Evolutionary conservation across 2,113 vertebrate genomes (phyloP).

Genomic region (Arothron firmamentum): DNA sequence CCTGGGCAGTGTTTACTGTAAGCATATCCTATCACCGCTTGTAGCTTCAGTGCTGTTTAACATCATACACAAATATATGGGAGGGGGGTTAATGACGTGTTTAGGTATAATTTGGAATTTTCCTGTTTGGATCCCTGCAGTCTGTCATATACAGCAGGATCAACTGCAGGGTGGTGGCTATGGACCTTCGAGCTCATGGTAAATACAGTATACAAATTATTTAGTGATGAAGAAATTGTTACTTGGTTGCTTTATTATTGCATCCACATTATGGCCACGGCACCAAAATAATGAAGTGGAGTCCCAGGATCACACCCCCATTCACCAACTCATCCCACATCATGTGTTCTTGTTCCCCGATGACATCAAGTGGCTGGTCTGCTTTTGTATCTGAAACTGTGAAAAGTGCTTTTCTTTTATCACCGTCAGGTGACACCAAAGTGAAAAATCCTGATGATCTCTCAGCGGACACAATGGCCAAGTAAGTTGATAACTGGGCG

Average conservation of each 20-base stretch:
- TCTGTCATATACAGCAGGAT: constrained; percentile 88
- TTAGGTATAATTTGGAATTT: neutral
- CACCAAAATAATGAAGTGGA: neutral
- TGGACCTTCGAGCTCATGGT: constrained; percentile 94
- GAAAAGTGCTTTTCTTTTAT: constrained; percentile 13
- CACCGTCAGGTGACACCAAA: constrained; percentile 85
- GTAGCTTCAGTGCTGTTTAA: neutral
- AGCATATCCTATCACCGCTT: constrained; percentile 46
- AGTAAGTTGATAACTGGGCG: constrained; percentile 73
- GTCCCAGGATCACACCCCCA: neutral
- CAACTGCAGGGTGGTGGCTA: constrained; percentile 89
- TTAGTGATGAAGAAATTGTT: neutral
- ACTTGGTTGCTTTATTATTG: neutral
- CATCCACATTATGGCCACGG: neutral
- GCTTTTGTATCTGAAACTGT: neutral
- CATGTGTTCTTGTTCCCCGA: neutral
- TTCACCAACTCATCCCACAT: neutral
- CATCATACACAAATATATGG: no score
- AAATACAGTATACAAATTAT: constrained; percentile 1
- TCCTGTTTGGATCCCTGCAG: constrained; percentile 67
- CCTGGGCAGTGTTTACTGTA: constrained; percentile 97
- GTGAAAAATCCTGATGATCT: constrained; percentile 91
- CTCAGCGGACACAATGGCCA: constrained; percentile 97
- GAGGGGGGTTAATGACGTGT: neutral
- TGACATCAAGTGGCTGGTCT: neutral